Conservation (phyloP, 2,113 vertebrate species). For the Pavo muticus region DNA sequence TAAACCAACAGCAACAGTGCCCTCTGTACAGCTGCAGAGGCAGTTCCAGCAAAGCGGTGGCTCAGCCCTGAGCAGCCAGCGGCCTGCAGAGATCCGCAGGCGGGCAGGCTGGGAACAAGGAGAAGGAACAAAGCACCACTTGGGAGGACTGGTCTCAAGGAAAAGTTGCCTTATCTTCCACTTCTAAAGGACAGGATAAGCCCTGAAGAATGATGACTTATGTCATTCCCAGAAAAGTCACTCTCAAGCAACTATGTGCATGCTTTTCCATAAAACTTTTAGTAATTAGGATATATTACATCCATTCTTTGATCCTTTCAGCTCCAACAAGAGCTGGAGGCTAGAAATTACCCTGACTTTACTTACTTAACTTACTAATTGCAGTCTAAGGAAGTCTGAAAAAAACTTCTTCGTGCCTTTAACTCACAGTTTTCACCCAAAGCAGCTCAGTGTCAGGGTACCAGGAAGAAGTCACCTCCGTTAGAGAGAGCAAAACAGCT, state of each 20-base stretch:
- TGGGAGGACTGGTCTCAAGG: not conserved
- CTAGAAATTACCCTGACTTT: not conserved
- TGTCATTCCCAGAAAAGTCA: not conserved
- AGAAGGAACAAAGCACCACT: not conserved
- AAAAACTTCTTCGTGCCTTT: not conserved
- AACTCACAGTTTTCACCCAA: not conserved
- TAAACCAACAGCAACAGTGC: not conserved
- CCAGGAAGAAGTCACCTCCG: not conserved
- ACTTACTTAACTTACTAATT: not conserved
- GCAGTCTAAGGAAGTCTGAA: not conserved
- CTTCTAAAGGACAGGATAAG: not conserved
- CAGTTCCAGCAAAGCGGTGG: not conserved
- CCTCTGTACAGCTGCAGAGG: not conserved
- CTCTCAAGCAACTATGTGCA: not conserved
- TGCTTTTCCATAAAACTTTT: not conserved
- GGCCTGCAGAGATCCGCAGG: not conserved
- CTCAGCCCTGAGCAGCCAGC: fast-evolving
- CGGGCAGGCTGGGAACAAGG: not conserved
- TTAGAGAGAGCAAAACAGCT: not conserved
- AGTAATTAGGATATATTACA: not conserved
- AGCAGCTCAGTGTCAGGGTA: not conserved
- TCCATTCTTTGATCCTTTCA: not conserved
- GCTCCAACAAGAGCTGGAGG: not conserved
- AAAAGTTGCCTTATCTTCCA: not conserved
- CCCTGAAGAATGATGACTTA: not conserved